Evolutionary conservation across 1,140 invertebrate species (phyloP).

Genomic region (Thaumatotibia leucotreta): DNA sequence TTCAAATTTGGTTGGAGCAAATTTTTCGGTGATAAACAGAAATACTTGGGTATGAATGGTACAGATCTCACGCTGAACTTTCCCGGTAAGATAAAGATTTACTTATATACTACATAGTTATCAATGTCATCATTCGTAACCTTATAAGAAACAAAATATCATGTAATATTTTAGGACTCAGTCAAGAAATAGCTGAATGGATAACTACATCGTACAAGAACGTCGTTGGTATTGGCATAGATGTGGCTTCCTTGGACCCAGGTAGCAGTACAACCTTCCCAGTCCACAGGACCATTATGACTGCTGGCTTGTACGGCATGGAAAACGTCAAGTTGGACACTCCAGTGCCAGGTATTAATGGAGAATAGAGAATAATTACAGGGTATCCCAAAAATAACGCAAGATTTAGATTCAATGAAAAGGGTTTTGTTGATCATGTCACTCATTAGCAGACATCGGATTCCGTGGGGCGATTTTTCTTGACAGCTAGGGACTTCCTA

Average conservation of each 20-base stretch:
- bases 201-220: slow-evolving; percentile 76
- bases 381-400: too few relatives aligned
- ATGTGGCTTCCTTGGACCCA: slow-evolving; percentile 80
- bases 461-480: too few relatives aligned
- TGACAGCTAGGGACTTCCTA: too few relatives aligned
- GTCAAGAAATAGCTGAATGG: slow-evolving; percentile 77
- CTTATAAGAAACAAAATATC: too few relatives aligned
- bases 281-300: slow-evolving; percentile 61
- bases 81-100: slow-evolving; percentile 30
- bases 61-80: slow-evolving; percentile 29
- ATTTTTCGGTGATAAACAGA: slow-evolving; percentile 41
- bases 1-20: slow-evolving; percentile 68
- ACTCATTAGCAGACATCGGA: too few relatives aligned
- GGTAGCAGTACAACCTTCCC: slow-evolving; percentile 54
- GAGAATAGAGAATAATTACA: not conserved
- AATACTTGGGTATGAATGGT: slow-evolving; percentile 42
- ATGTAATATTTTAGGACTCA: slow-evolving; percentile 69
- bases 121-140: too few relatives aligned
- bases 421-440: too few relatives aligned
- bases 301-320: slow-evolving; percentile 76
- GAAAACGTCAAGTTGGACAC: slow-evolving; percentile 79
- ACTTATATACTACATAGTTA: too few relatives aligned
- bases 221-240: slow-evolving; percentile 81
- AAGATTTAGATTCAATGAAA: too few relatives aligned
- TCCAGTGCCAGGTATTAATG: slow-evolving; percentile 63